Conservation (phyloP, 2,888 invertebrate species). For the Chymomyza caudatula region DNA sequence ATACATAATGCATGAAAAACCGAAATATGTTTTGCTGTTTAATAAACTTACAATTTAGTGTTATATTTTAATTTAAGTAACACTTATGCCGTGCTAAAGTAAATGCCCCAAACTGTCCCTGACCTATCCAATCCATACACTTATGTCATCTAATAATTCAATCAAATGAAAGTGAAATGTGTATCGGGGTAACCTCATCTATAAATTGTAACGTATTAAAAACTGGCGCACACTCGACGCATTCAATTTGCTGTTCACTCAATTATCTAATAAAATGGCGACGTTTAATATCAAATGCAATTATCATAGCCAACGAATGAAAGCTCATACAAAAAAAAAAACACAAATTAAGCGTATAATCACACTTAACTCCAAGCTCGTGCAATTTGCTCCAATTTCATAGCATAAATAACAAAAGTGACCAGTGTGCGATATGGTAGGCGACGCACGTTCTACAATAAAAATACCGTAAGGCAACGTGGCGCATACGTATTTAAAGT, state of each 20-base stretch:
- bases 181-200: slow-evolving; percentile 31
- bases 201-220: slow-evolving; percentile 7
- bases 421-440: slow-evolving; percentile 1
- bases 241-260: slow-evolving; percentile 2
- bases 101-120: background rate
- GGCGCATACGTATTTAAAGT: background rate
- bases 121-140: background rate
- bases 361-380: slow-evolving; percentile 45
- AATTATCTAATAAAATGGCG: slow-evolving; percentile 40
- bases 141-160: slow-evolving; percentile 17
- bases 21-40: too few relatives aligned
- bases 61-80: too few relatives aligned
- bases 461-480: background rate
- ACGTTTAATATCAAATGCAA: slow-evolving; percentile 29
- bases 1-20: too few relatives aligned
- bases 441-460: background rate
- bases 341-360: background rate
- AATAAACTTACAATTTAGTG: too few relatives aligned
- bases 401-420: slow-evolving; percentile 27
- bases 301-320: slow-evolving; percentile 25
- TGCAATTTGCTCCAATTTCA: slow-evolving; percentile 43
- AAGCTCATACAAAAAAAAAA: slow-evolving; percentile 32
- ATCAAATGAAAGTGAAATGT: slow-evolving; percentile 37
- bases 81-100: background rate
- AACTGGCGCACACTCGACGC: background rate